These are phyloP conservation scores for Drosophila monieri DNA, from an alignment of 2,888 invertebrate species.

Conservation along the genomic window DNA sequence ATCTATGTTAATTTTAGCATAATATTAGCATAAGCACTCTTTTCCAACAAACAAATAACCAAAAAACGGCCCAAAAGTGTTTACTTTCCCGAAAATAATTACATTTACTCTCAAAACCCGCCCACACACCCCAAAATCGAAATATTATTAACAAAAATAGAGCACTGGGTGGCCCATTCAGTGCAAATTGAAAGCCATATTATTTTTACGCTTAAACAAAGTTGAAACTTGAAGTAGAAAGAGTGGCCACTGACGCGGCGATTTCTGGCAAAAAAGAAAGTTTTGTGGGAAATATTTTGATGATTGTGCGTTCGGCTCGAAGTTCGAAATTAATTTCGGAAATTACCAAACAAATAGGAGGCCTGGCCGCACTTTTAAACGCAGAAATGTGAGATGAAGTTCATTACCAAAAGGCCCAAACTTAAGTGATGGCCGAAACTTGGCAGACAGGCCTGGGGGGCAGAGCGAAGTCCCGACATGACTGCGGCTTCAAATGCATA, in stretches of 20 bases:
- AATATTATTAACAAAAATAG: neutral
- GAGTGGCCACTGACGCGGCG: neutral
- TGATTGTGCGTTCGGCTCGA: neutral
- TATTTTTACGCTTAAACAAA: slow-evolving; percentile 2
- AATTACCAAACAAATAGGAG: slow-evolving; percentile 23
- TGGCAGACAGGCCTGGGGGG: neutral
- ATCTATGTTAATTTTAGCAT: no score
- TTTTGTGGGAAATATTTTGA: slow-evolving; percentile 12
- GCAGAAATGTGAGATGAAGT: slow-evolving; percentile 16
- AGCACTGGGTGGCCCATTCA: neutral
- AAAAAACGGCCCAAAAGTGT: no score
- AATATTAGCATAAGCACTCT: no score
- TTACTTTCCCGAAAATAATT: no score
- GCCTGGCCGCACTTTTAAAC: neutral
- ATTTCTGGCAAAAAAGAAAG: neutral
- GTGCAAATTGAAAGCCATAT: neutral
- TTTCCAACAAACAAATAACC: no score
- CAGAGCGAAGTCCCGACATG: slow-evolving; percentile 32
- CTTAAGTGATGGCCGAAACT: slow-evolving; percentile 38
- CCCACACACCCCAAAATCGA: neutral
- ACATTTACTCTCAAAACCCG: neutral
- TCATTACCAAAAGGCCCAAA: slow-evolving; percentile 43
- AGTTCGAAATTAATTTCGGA: slow-evolving; percentile 23
- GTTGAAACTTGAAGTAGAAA: neutral
- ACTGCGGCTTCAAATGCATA: slow-evolving; percentile 22